Evolutionary conservation across 2,888 invertebrate genomes (phyloP), one percentile per base, ranked within the genome.

Genomic region (Argyresthia goedartella): DNA sequence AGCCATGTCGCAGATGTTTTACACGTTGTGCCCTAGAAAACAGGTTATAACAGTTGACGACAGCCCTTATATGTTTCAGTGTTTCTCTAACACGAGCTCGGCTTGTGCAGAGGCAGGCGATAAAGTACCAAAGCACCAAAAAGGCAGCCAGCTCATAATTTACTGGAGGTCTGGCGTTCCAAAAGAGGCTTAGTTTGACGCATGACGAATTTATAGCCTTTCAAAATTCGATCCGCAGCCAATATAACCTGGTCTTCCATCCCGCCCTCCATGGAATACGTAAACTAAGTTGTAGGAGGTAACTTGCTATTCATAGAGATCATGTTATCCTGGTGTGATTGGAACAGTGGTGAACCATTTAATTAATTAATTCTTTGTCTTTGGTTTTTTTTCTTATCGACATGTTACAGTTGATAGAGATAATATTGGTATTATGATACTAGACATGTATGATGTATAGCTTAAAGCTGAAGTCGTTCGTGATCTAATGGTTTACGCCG

Each of bases 171-270:
- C 43, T 9, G 44, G 43, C 8, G 1, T 15, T 16, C 14, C 34
- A 33, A 50, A 50, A 44, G 44, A 35, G 44, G 43, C 44, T 50
- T 50, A 50, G n/a, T 50, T 35, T 43, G 50, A 50, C 50, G 15
- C 44, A 14, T 50, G 50, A 50, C 16, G 43, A 44, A 50, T 50
- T 50, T 50, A 50, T 50, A 14, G 15, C 14, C 50, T 25, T 42
- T 34, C 50, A 34, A 50, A 50, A 50, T 50, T 50, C 42, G 50
- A 41, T 11, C 50, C 10, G 4, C 11, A 47, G 8, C 44, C 25
- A 25, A 25, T 25, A 25, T 6, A 25, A 25, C 25, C 6, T 44
- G 15, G 14, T 15, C 44, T 44, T 8, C 44, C 13, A 8, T 6
- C 39, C 39, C 44, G 44, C 44, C 44, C 14, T 15, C 39, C 3